Percentiles rank a stretch among this genome's conserved stretches.
phyloP scores from a whole-genome alignment of 2,797 vertebrate species.

The Pseudochirops cupreus region DNA sequence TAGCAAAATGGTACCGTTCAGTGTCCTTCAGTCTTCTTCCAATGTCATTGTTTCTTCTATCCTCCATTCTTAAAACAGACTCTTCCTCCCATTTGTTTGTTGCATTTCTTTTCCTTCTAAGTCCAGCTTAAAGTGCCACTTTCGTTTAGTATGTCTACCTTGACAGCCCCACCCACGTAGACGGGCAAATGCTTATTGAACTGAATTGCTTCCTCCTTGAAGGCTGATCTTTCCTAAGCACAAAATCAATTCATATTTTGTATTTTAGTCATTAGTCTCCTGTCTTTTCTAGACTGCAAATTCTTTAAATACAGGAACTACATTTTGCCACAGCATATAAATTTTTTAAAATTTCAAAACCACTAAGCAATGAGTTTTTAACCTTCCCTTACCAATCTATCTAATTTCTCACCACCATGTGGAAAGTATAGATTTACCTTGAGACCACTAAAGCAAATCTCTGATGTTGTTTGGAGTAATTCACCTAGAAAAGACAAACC shows the following conservation, averaged over 20 bases:
- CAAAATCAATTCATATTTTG: not conserved
- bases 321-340: not conserved
- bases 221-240: not conserved
- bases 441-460: not conserved
- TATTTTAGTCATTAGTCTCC: not conserved
- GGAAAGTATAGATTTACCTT: constrained; percentile 35
- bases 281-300: not conserved
- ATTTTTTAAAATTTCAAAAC: not conserved
- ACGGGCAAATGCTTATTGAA: not conserved
- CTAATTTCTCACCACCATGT: not conserved
- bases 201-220: not conserved
- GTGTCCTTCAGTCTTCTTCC: not conserved
- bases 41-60: not conserved
- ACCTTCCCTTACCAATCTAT: not conserved
- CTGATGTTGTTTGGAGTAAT: constrained; percentile 28
- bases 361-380: not conserved
- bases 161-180: not conserved
- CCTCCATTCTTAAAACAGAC: not conserved
- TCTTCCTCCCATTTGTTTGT: not conserved
- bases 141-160: not conserved
- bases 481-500: not conserved
- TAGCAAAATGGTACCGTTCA: not conserved
- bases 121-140: not conserved
- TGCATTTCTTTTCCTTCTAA: not conserved
- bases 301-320: not conserved